Evolutionary conservation across 2,888 invertebrate genomes (phyloP), one percentile per base, ranked within the genome.

Genomic region (Lomographa bimaculata): DNA sequence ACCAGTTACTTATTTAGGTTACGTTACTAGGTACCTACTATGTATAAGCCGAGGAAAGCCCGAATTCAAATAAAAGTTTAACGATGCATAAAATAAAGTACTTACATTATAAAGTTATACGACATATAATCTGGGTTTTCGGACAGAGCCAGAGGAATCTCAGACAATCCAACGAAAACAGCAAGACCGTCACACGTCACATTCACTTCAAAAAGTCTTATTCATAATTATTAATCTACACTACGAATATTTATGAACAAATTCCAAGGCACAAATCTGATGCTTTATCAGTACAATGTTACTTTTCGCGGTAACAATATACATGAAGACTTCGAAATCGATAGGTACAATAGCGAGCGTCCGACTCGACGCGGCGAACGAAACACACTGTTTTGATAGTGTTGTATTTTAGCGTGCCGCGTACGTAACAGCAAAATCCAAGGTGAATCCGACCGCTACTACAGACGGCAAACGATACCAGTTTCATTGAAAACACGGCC

Each of bases 381-480:
- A 66, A 73, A 73, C 78, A 65, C 72, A 87, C 87, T 87, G 87
- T 86, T 87, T 84, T 83, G 82, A 82, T 83, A 78, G 80, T 72
- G 78, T n/a, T n/a, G n/a, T 84, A 79, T 79, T 83, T 81, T 80
- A 82, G 79, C 81, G 83, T 79, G 71, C 73, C 81, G 79, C 81
- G 83, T 79, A 71, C 73, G 74, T 76, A 76, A 76, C 76, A 77
- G 71, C 70, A 63, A 76, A 65, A 66, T 64, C 71, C 86, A 86
- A 86, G 85, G 86, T 85, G 79, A 84, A 75, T 64, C 62, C 66
- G 63, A 57, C 68, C 65, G 67, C 66, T 70, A 75, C 75, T 65
- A 64, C 63, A 57, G 57, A 54, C 54, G 55, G 54, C 54, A 56
- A 30, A 54, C 71, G 62, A 64, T 60, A 59, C 54, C 57, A 64